Evolutionary conservation across 2,113 vertebrate genomes (phyloP).

Genomic region (Tragelaphus strepsiceros): DNA sequence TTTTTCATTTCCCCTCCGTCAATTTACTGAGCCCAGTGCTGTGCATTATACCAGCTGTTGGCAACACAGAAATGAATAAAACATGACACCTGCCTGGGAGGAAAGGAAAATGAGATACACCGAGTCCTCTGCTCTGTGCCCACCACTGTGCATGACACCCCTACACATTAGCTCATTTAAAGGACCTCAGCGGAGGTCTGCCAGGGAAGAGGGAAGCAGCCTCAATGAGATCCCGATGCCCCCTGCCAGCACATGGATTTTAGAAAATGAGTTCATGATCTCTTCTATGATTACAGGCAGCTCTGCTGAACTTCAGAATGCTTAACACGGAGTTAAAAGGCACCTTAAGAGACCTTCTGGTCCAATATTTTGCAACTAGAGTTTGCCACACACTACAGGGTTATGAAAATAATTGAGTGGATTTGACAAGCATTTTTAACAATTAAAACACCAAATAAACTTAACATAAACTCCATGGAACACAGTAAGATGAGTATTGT

Average conservation of each 20-base stretch:
- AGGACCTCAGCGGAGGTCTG: neutral
- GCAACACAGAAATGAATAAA: neutral
- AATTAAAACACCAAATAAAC: neutral
- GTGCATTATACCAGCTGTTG: neutral
- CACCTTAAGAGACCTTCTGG: neutral
- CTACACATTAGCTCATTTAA: fast-evolving
- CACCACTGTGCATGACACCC: neutral
- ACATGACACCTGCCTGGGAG: neutral
- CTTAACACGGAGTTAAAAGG: neutral
- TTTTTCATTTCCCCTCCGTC: neutral
- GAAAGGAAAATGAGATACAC: neutral
- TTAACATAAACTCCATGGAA: neutral
- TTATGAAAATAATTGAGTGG: neutral
- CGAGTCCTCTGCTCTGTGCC: neutral
- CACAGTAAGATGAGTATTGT: neutral
- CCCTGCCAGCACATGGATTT: neutral
- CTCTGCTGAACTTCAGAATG: neutral
- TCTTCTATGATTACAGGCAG: neutral
- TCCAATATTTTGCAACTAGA: neutral
- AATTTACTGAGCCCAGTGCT: neutral
- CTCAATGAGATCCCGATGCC: neutral
- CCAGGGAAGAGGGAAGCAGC: neutral
- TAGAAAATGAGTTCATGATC: neutral
- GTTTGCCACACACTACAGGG: neutral
- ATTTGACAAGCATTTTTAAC: neutral